Evolutionary conservation across 2,888 invertebrate genomes (phyloP).

Genomic region (Epinotia demarniana): DNA sequence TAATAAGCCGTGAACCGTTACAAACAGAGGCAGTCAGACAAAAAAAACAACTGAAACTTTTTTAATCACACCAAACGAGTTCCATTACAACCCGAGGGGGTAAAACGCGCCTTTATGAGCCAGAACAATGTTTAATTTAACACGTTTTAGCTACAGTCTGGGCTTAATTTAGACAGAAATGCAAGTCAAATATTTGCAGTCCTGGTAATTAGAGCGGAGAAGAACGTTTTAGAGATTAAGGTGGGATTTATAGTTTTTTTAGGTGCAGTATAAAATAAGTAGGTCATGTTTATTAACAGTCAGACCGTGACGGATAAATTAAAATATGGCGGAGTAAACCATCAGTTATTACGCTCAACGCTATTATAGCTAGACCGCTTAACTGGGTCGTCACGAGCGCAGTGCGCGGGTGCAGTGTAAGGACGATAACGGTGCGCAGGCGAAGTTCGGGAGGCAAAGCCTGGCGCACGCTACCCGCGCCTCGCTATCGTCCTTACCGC

Average conservation of each 20-base stretch:
- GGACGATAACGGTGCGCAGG: too few relatives aligned
- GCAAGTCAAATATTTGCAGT: slow-evolving; percentile 15
- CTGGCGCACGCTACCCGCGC: too few relatives aligned
- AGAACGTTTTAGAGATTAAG: background rate
- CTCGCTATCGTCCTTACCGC: too few relatives aligned
- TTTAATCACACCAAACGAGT: slow-evolving; percentile 42
- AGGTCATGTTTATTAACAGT: too few relatives aligned
- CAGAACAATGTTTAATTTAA: slow-evolving; percentile 43
- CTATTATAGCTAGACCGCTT: too few relatives aligned
- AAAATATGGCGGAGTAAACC: too few relatives aligned
- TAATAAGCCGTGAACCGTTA: slow-evolving; percentile 37
- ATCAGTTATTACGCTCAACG: too few relatives aligned
- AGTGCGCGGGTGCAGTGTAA: too few relatives aligned
- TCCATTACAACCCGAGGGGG: slow-evolving; percentile 35
- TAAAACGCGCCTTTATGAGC: slow-evolving; percentile 39
- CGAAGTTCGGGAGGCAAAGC: too few relatives aligned
- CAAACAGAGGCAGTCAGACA: slow-evolving; percentile 38
- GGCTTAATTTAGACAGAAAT: slow-evolving; percentile 37
- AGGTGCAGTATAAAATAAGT: background rate
- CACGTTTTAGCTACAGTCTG: slow-evolving; percentile 24
- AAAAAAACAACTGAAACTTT: slow-evolving; percentile 38
- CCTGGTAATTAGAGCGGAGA: background rate
- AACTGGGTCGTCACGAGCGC: too few relatives aligned
- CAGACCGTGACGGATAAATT: too few relatives aligned
- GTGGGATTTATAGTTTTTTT: background rate